Base-by-base conservation (phyloP, 2,113 vertebrate species). In the Mesembrinibis cayennensis region DNA sequence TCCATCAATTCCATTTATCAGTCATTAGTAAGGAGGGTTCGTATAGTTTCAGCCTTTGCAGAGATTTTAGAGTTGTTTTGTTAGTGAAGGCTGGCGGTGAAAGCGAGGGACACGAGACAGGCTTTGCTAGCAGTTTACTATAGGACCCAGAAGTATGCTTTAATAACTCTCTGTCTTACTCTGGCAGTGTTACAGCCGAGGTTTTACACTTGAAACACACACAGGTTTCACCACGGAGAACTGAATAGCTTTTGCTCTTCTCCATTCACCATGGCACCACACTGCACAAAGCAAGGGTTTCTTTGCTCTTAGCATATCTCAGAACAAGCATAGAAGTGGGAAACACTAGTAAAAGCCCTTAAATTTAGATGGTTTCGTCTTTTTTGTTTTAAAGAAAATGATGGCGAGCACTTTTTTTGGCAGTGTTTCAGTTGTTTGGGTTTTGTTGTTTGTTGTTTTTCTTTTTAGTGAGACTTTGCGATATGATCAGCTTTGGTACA, bases 111-210 rank as follows among this genome's bases (percentile, higher is more conserved):
- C 72, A 36, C 0, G 8, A 94, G 79, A 71, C 3, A 61, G 69
- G 63, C 63, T 92, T 93, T 90, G 80, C 58, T 74, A 61, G 67
- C 81, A 63, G 67, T 95, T 96, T 87, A 55, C 94, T 92, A 3
- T 21, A 92, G 94, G 88, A 96, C 94, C 93, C 91, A 69, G 65
- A 85, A 82, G 62, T 53, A 42, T 83, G 50, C 50, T 73, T 8
- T 79, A 38, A 12, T 36, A 81, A 59, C 87, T 78, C 59, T 15
- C 63, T 87, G 36, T 70, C 58, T 38, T 29, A 40, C 87, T 87
- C 87, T 95, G 95, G 83, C 97, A 77, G 77, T 86, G 61, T 78
- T 95, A 83, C 88, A 58, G 47, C 61, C 14, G 38, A 66, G 83
- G 38, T 18, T 93, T 87, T 44, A 65, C 93, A 90, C 86, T 47